These are phyloP conservation scores for Cnemophilus loriae DNA, from an alignment of 2,113 vertebrate genomes.

Conservation along the genomic window DNA sequence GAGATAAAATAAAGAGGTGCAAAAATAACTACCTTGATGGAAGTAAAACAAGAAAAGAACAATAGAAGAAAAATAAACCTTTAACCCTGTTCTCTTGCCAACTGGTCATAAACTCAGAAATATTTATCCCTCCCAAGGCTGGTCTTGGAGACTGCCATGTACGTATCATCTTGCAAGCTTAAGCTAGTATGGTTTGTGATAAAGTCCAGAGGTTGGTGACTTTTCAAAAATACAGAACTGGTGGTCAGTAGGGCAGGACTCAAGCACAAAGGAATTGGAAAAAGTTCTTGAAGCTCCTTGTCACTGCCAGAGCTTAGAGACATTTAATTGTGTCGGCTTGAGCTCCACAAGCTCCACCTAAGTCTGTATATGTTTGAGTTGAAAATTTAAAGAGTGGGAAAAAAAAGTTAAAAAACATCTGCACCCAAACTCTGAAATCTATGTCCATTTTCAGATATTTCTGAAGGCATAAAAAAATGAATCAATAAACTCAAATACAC, in stretches of 20 bases:
- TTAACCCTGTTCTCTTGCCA: neutral
- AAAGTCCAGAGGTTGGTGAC: neutral
- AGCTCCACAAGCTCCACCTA: neutral
- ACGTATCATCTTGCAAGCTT: neutral
- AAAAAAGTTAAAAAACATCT: neutral
- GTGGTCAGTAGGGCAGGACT: neutral
- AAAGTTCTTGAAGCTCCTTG: neutral
- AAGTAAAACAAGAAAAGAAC: neutral
- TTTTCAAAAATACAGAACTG: neutral
- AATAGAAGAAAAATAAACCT: neutral
- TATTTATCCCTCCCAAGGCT: neutral
- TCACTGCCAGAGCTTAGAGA: neutral
- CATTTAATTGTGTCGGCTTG: neutral
- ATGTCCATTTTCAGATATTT: neutral
- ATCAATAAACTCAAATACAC: neutral
- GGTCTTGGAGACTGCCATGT: neutral
- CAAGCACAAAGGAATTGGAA: neutral
- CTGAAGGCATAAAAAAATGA: neutral
- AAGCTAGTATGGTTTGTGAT: neutral
- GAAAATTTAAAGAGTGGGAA: neutral
- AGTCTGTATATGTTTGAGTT: neutral
- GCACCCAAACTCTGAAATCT: neutral
- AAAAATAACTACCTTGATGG: neutral
- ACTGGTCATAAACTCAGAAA: neutral
- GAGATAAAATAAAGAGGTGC: neutral